Evolutionary conservation across 2,797 vertebrate genomes (phyloP).

Genomic region (Zalophus californianus): DNA sequence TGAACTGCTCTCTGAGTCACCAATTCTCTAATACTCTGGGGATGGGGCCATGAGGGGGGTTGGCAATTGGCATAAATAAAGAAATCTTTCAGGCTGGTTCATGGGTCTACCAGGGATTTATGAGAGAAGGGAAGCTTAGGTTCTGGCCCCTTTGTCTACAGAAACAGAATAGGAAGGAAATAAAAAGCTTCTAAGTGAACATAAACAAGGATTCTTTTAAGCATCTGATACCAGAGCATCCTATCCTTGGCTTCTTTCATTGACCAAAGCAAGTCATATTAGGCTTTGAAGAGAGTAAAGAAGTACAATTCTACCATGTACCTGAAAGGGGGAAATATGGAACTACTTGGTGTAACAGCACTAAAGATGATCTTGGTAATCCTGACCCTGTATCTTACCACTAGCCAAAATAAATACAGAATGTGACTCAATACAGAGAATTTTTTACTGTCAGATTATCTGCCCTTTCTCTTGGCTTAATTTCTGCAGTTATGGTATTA

Average conservation of each 20-base stretch:
- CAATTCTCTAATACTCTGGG: not conserved
- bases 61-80: not conserved
- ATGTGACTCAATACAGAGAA: not conserved
- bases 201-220: not conserved
- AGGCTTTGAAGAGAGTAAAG: not conserved
- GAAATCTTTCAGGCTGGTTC: not conserved
- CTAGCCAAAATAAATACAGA: not conserved
- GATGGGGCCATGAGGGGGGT: not conserved
- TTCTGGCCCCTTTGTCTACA: not conserved
- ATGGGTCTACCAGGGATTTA: not conserved
- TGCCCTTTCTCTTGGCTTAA: not conserved
- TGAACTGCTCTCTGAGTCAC: not conserved
- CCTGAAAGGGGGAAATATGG: not conserved
- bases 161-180: not conserved
- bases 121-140: not conserved
- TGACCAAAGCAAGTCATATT: not conserved
- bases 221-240: not conserved
- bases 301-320: not conserved
- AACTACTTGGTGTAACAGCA: not conserved
- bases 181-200: not conserved
- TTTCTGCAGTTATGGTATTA: not conserved
- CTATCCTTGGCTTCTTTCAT: not conserved
- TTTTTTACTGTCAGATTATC: not conserved
- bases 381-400: not conserved
- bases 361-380: not conserved